Evolutionary conservation across 2,888 invertebrate species (phyloP).

Genomic region (Pherbina coryleti): DNA sequence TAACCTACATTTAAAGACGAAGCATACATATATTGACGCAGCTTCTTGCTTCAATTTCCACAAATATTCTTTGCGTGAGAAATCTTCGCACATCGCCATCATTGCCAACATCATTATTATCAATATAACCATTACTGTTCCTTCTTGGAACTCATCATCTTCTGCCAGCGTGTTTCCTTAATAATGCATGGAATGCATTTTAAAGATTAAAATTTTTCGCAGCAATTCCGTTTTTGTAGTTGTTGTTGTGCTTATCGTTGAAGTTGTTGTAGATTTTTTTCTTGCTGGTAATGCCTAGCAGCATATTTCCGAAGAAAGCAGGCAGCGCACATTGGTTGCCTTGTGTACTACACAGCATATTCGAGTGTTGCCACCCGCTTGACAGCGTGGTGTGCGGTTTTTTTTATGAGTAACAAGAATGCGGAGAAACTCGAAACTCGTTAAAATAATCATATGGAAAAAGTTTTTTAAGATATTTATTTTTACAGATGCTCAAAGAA

Average conservation of each 20-base stretch:
- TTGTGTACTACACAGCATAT: background rate
- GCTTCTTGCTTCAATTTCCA: too few relatives aligned
- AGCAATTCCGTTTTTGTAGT: background rate
- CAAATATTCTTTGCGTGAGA: too few relatives aligned
- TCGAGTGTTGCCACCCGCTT: too few relatives aligned
- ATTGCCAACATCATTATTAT: background rate
- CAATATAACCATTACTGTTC: background rate
- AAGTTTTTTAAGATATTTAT: too few relatives aligned
- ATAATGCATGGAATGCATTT: constrained; percentile 16
- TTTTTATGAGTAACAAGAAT: too few relatives aligned
- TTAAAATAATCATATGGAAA: too few relatives aligned
- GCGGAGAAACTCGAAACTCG: too few relatives aligned
- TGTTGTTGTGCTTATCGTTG: background rate
- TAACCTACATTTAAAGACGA: too few relatives aligned
- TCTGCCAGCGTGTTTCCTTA: background rate
- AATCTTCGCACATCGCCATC: background rate
- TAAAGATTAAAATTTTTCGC: constrained; percentile 10
- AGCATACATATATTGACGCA: too few relatives aligned
- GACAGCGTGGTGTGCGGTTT: too few relatives aligned
- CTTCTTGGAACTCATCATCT: background rate
- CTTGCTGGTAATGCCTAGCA: background rate
- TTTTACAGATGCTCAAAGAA: too few relatives aligned
- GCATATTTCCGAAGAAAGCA: background rate
- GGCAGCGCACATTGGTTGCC: background rate
- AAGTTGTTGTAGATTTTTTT: background rate